Conservation (phyloP, 2,888 invertebrate genomes). For the Drosophila anceps region DNA sequence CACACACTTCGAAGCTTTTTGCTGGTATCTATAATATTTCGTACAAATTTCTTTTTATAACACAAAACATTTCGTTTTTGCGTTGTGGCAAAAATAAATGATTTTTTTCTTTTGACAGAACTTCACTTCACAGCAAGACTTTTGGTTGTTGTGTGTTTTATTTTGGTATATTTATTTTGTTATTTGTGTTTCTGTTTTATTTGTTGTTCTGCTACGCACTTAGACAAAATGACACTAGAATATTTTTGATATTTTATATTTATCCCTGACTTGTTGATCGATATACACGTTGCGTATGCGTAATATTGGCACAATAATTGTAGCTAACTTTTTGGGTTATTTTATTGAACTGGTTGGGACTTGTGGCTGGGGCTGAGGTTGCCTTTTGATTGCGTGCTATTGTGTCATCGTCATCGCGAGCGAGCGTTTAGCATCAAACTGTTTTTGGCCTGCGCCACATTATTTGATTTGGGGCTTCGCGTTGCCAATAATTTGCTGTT, state of each 20-base stretch:
- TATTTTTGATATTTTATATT: constrained; percentile 47
- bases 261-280: constrained; percentile 35
- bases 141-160: constrained; percentile 16
- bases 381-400: constrained; percentile 62
- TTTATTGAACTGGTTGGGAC: constrained; percentile 1
- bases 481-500: constrained; percentile 47
- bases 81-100: constrained; percentile 45
- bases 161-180: constrained; percentile 20
- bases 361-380: constrained; percentile 13
- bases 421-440: constrained; percentile 79
- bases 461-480: constrained; percentile 73
- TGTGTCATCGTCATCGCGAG: constrained; percentile 74
- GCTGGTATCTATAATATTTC: constrained; percentile 43
- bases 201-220: constrained; percentile 51
- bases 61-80: constrained; percentile 58
- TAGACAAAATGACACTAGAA: constrained; percentile 58
- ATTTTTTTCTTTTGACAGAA: constrained; percentile 34
- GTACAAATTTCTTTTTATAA: constrained; percentile 43
- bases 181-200: constrained; percentile 9
- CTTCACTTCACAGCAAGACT: constrained; percentile 66
- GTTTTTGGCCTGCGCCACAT: constrained; percentile 68
- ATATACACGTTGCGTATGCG: constrained; percentile 67
- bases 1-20: constrained; percentile 23
- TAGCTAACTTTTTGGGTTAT: constrained; percentile 12
- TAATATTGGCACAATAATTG: constrained; percentile 59